Evolutionary conservation across 2,113 vertebrate species (phyloP), one percentile per base, ranked within the genome.

Genomic region (Neolamprologus brichardi): DNA sequence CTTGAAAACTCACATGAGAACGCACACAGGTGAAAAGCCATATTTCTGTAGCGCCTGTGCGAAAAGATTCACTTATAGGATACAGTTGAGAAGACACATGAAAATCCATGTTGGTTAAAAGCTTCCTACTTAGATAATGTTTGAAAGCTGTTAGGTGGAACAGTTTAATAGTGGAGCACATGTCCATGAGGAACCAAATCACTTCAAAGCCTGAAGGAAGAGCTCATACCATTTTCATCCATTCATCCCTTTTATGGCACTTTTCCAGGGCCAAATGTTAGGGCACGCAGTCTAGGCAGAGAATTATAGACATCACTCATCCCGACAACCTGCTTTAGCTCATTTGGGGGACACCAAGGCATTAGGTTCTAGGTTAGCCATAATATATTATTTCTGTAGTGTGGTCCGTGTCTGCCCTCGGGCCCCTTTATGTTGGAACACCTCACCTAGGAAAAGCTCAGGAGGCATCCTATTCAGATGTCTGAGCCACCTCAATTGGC

Each of bases 381-480:
- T 44, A 41, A 72, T 41, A 25, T 44, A 4, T 39, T 0, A 25
- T 44, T 23, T 41, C 64, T 41, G 12, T n/a, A 70, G 34, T 2
- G 3, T 70, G 37, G 32, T 0, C 37, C 0, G 20, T 0, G 64
- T 4, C 37, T 41, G 8, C 37, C 37, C 64, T 70, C 0, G 2
- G 37, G 7, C 5, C 5, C 12, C 5, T 41, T 70, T 41, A 0
- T 41, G n/a, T 41, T 41, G 20, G 34, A 41, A 6, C 0, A 41
- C n/a, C 64, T 44, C 20, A 72, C 20, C 7, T 70, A 9, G 64
- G 37, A 67, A 23, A 39, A 62, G 58, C 58, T 62, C 58, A 20
- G 34, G 12, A 41, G n/a, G 64, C 12, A 67, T 39, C 62, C n/a
- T 70, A 15, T 39, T 70, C 34, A 20, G n/a, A 41, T 23, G 64